Conservation (phyloP, 2,113 vertebrate genomes). For the Geococcyx californianus region DNA sequence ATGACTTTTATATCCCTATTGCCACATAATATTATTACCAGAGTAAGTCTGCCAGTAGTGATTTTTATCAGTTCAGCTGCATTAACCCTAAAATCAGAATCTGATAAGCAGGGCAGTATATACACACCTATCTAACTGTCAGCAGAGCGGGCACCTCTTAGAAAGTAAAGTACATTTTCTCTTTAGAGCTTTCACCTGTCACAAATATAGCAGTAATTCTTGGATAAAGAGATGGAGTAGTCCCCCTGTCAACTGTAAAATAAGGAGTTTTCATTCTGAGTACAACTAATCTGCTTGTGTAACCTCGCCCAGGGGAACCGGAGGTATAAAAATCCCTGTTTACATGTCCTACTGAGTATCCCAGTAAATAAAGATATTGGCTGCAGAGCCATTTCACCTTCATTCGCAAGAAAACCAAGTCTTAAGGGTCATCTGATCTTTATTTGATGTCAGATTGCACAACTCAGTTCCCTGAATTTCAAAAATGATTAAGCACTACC, state of each 20-base stretch:
- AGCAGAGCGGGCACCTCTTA: background rate
- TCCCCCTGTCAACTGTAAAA: background rate
- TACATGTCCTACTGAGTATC: background rate
- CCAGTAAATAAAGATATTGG: background rate
- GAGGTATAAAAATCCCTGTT: background rate
- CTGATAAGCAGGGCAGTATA: background rate
- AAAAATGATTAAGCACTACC: conserved; percentile 40
- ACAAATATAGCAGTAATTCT: background rate
- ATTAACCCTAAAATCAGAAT: background rate
- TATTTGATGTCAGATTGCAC: conserved; percentile 24
- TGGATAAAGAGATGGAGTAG: background rate
- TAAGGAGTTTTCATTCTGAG: background rate
- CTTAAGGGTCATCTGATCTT: background rate
- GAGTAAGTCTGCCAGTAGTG: background rate
- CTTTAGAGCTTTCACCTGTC: background rate
- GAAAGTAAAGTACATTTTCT: background rate
- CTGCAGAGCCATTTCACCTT: conserved; percentile 14
- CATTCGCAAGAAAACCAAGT: background rate
- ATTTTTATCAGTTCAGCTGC: background rate
- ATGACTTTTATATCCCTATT: background rate
- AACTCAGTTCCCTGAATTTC: conserved; percentile 28
- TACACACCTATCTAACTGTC: background rate
- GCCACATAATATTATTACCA: background rate
- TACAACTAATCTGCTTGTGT: background rate
- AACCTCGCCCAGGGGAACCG: background rate